A percentile compares a stretch with the other conserved stretches of the same genome.
phyloP scores from a whole-genome alignment of 1,140 invertebrate species.

The Euborellia annulipes region DNA sequence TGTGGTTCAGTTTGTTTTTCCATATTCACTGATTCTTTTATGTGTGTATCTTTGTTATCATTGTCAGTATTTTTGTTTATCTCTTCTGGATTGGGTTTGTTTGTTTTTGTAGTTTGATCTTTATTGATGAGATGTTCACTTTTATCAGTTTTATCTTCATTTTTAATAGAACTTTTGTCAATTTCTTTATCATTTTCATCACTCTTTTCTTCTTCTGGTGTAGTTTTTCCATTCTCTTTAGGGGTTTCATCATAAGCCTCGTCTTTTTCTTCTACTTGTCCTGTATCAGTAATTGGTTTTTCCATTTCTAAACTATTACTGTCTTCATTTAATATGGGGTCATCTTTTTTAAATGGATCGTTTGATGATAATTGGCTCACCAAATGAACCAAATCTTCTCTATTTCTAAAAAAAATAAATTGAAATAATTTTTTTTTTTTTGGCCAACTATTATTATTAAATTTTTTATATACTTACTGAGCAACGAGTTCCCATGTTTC shows the following conservation, averaged over 20 bases:
- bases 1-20: no score
- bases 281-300: slow-evolving; percentile 32
- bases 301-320: slow-evolving; percentile 39
- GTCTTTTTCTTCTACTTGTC: slow-evolving; percentile 22
- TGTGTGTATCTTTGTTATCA: no score
- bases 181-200: slow-evolving; percentile 14
- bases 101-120: no score
- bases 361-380: slow-evolving; percentile 53
- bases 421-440: slow-evolving; percentile 7
- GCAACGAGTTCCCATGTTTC: slow-evolving; percentile 89
- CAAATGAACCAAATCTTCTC: slow-evolving; percentile 55
- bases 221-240: slow-evolving; percentile 16
- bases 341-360: slow-evolving; percentile 35
- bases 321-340: slow-evolving; percentile 44
- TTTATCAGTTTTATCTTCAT: neutral
- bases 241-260: slow-evolving; percentile 5
- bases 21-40: no score
- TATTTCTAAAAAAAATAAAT: slow-evolving; percentile 35
- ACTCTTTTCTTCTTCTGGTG: slow-evolving; percentile 14
- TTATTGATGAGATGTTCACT: neutral
- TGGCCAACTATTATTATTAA: neutral
- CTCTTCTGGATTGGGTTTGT: no score
- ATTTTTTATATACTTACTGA: slow-evolving; percentile 38
- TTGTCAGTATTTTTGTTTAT: no score
- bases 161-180: slow-evolving; percentile 14